A percentile compares a stretch with the other conserved stretches of the same genome.
Conservation (phyloP, 1,140 invertebrate species). For the Streblospio benedicti region DNA sequence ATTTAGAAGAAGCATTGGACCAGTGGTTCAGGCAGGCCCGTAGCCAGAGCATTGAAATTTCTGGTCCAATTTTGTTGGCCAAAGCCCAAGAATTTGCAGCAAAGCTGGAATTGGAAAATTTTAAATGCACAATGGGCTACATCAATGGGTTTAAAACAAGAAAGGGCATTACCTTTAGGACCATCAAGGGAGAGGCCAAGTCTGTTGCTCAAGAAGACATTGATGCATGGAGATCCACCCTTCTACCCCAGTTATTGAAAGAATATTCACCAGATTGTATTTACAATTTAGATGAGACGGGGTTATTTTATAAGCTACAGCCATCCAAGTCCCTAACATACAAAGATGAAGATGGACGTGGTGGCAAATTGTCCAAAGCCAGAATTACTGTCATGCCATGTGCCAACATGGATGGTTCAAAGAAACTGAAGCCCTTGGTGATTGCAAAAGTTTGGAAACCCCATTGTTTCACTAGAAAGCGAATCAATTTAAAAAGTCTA, state of each 20-base stretch:
- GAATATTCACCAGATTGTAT: not conserved
- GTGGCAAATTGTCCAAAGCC: conserved; percentile 25
- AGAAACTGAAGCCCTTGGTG: conserved; percentile 29
- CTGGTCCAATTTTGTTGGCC: too few species aligned
- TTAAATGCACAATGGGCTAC: conserved; percentile 39
- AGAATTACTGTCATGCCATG: conserved; percentile 23
- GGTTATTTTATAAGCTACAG: not conserved
- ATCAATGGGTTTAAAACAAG: conserved; percentile 27
- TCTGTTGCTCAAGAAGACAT: conserved; percentile 14
- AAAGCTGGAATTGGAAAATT: conserved; percentile 27
- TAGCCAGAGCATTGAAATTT: too few species aligned
- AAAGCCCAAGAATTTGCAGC: conserved; percentile 25
- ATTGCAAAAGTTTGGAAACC: conserved; percentile 48
- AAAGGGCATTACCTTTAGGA: conserved; percentile 19
- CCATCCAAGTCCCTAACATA: conserved; percentile 25
- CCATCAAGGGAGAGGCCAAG: conserved; percentile 17
- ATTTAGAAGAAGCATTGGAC: too few species aligned
- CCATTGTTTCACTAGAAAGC: conserved; percentile 48
- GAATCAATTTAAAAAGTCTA: conserved; percentile 35
- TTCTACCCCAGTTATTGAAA: conserved; percentile 14
- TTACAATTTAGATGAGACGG: conserved; percentile 8
- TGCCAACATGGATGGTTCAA: conserved; percentile 22
- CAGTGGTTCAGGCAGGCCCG: too few species aligned
- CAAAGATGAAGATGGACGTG: conserved; percentile 37
- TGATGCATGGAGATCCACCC: conserved; percentile 9